Evolutionary conservation across 64 coral and sea anemone genomes (phyloP).

Genomic region (Trachythela sp.): DNA sequence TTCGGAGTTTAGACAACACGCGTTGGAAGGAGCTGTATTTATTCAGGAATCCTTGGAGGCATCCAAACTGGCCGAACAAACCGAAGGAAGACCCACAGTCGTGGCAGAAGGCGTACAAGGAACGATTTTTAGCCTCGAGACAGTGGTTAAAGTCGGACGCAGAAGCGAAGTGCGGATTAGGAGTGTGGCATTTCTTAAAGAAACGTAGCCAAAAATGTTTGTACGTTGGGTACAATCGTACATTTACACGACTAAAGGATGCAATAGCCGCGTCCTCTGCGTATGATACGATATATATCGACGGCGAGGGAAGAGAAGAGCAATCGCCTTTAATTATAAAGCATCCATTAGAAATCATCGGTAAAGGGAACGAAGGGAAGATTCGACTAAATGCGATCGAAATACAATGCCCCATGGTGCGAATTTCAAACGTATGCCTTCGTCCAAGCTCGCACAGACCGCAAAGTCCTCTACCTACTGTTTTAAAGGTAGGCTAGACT

Average conservation of each 20-base stretch:
- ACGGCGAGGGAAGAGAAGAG: constrained; percentile 74
- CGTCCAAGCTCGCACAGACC: constrained; percentile 58
- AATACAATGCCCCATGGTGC: constrained; percentile 67
- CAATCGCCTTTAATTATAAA: constrained; percentile 77
- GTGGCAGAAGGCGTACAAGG: constrained; percentile 91
- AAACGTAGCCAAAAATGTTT: constrained; percentile 45
- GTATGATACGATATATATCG: constrained; percentile 72
- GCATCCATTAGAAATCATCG: constrained; percentile 80
- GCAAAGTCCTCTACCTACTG: constrained; percentile 65
- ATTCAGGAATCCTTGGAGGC: constrained; percentile 74
- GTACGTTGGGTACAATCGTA: constrained; percentile 61
- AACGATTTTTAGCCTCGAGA: constrained; percentile 77
- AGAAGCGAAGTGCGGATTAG: constrained; percentile 68
- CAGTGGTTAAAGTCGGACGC: constrained; percentile 84
- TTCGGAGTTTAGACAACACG: constrained; percentile 86
- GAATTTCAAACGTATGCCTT: constrained; percentile 75
- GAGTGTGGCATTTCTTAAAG: constrained; percentile 55
- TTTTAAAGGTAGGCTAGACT: constrained; percentile 70
- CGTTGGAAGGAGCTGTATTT: constrained; percentile 89
- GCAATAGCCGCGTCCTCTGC: constrained; percentile 72
- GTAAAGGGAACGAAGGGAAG: constrained; percentile 63
- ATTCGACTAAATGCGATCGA: constrained; percentile 74
- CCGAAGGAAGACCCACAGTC: constrained; percentile 77
- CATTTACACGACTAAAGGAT: constrained; percentile 64
- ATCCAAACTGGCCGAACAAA: constrained; percentile 93